Conservation (phyloP, 2,888 invertebrate species). For the Hypercompe scribonia region DNA sequence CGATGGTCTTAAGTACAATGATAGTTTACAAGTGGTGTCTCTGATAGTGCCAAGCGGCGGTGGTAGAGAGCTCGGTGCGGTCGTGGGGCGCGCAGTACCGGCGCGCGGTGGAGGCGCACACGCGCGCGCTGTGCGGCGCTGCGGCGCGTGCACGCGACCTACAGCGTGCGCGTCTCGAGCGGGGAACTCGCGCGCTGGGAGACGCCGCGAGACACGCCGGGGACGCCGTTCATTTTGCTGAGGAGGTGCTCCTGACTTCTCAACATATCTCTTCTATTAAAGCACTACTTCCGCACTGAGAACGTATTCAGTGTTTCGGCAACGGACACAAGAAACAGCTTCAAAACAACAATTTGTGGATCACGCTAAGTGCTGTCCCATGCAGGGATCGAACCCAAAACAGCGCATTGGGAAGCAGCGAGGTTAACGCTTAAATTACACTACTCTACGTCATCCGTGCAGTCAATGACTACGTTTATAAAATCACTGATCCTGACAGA, state of each 20-base stretch:
- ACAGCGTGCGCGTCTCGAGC: constrained; percentile 76
- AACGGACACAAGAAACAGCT: too few relatives aligned
- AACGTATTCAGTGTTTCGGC: too few relatives aligned
- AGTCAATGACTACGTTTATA: too few relatives aligned
- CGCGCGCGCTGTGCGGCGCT: constrained; percentile 83
- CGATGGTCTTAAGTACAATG: too few relatives aligned
- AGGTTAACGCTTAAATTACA: too few relatives aligned
- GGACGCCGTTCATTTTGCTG: constrained; percentile 88
- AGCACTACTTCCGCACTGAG: too few relatives aligned
- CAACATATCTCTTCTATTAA: too few relatives aligned
- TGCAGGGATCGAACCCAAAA: too few relatives aligned
- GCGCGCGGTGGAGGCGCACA: constrained; percentile 88
- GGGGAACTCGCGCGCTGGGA: constrained; percentile 77
- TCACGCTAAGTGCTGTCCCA: neutral
- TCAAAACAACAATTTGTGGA: neutral
- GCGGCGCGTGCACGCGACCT: constrained; percentile 83
- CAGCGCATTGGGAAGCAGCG: too few relatives aligned
- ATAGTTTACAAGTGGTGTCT: neutral
- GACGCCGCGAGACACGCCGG: constrained; percentile 85
- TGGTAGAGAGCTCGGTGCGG: constrained; percentile 88
- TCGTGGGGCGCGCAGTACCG: constrained; percentile 89
- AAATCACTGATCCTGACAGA: too few relatives aligned
- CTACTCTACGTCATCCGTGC: too few relatives aligned
- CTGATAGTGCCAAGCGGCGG: constrained; percentile 72
- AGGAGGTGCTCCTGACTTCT: constrained; percentile 75